Evolutionary conservation across 1,140 invertebrate genomes (phyloP).

Genomic region (Mactra quadrangularis): DNA sequence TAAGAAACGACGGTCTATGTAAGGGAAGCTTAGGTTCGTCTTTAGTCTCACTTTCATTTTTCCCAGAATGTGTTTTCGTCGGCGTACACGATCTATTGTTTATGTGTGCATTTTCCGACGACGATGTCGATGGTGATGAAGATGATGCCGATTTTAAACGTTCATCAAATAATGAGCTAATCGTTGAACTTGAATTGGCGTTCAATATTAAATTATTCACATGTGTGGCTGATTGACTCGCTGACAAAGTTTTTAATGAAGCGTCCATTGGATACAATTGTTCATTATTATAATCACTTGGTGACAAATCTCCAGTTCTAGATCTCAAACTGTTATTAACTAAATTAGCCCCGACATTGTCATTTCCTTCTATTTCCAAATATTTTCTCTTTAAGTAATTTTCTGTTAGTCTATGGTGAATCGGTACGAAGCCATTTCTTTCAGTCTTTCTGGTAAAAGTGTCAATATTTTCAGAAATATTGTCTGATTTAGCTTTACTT

Average conservation of each 20-base stretch:
- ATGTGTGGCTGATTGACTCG: not conserved
- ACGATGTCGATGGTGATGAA: not conserved
- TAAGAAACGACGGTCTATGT: conserved; percentile 51
- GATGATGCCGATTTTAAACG: conserved; percentile 27
- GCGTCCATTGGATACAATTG: conserved; percentile 54
- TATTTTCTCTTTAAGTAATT: conserved; percentile 52
- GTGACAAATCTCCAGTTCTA: not conserved
- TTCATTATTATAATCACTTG: conserved; percentile 5
- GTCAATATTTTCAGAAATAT: not conserved
- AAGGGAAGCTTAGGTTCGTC: conserved; percentile 35
- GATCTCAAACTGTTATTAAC: not conserved
- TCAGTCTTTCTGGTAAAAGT: not conserved
- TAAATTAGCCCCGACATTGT: not conserved
- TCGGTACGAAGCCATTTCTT: conserved; percentile 33
- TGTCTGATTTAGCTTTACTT: not conserved
- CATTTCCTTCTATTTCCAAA: conserved; percentile 29
- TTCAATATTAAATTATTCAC: conserved; percentile 35
- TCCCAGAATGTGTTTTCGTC: not conserved
- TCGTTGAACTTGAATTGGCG: conserved; percentile 8
- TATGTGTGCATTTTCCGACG: too few species aligned
- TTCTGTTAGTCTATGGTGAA: conserved; percentile 40
- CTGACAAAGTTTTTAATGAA: conserved; percentile 41
- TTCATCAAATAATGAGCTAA: conserved; percentile 30
- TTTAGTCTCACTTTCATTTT: conserved; percentile 6
- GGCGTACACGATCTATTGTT: not conserved